Evolutionary conservation across 2,797 vertebrate species (phyloP), one percentile per base, ranked within the genome.

Genomic region (Epinephelus malabaricus): DNA sequence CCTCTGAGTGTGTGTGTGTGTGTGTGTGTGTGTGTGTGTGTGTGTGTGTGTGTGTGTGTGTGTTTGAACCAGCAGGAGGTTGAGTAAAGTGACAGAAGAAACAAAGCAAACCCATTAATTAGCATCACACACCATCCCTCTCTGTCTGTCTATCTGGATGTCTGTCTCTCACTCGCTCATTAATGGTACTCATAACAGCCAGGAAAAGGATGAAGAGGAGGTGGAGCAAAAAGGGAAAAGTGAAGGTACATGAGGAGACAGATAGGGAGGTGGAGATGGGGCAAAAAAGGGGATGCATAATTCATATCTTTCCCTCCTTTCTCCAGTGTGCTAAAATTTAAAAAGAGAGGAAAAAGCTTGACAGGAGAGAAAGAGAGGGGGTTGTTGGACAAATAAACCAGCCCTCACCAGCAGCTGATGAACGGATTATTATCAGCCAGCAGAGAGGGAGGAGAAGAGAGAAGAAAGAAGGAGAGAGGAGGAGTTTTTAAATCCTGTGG

Each of bases 31-130:
- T 27, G 25, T 25, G 55, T 79, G 55, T 79, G 81, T 67, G 60
- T 84, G 68, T 80, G 25, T 25, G 25, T 27, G 25, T 27, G 25
- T 27, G 25, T 25, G 55, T 79, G 55, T 79, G 81, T 67, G 60
- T 84, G 68, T 80, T 53, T 50, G 55, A 84, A 81, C 73, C 64
- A 56, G 75, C 78, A 75, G 79, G 87, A 81, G 88, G 86, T 80
- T 86, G 78, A 88, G 65, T 67, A 88, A 88, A 89, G 86, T 85
- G 82, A 90, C 83, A 84, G 72, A 73, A 60, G 71, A 88, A 91
- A 88, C 78, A 82, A 91, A 90, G 73, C 73, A 87, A 81, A 84
- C 45, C 74, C 54, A 89, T 92, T 88, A 86, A 93, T 93, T 92
- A 92, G 82, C 79, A 71, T 85, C 82, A 68, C 73, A 78, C 53